Conservation (phyloP, 1,140 invertebrate genomes). For the Campodea augens region DNA sequence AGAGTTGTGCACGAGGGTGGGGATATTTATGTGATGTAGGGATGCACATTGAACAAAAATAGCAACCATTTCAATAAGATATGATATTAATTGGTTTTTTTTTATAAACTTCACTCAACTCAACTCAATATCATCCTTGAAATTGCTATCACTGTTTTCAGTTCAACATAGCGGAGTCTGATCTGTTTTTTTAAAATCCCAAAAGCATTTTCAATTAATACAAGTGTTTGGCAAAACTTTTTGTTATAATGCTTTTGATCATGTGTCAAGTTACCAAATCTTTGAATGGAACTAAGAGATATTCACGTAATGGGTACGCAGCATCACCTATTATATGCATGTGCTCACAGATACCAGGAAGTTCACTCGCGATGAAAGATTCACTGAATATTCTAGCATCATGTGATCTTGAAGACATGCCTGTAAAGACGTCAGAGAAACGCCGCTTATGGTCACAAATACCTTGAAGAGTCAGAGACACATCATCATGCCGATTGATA, state of each 20-base stretch:
- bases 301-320: constrained; percentile 19
- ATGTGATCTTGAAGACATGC: too few species aligned
- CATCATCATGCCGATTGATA: constrained; percentile 15
- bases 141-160: constrained; percentile 14
- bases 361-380: constrained; percentile 17
- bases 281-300: constrained; percentile 18
- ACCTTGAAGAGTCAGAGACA: constrained; percentile 17
- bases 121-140: constrained; percentile 18
- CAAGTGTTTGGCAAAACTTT: constrained; percentile 13
- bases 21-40: too few species aligned
- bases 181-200: constrained; percentile 19
- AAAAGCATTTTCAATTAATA: constrained; percentile 19
- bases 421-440: too few species aligned
- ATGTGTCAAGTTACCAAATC: constrained; percentile 18
- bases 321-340: constrained; percentile 22
- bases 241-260: constrained; percentile 18
- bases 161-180: constrained; percentile 17
- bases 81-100: too few species aligned
- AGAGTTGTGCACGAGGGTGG: too few species aligned
- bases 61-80: too few species aligned
- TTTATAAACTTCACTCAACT: too few species aligned
- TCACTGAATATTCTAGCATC: too few species aligned
- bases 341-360: constrained; percentile 15
- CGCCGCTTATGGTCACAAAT: constrained; percentile 15
- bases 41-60: too few species aligned